Conservation (phyloP, 2,797 vertebrate genomes). For the Melanotaenia pygmaea region DNA sequence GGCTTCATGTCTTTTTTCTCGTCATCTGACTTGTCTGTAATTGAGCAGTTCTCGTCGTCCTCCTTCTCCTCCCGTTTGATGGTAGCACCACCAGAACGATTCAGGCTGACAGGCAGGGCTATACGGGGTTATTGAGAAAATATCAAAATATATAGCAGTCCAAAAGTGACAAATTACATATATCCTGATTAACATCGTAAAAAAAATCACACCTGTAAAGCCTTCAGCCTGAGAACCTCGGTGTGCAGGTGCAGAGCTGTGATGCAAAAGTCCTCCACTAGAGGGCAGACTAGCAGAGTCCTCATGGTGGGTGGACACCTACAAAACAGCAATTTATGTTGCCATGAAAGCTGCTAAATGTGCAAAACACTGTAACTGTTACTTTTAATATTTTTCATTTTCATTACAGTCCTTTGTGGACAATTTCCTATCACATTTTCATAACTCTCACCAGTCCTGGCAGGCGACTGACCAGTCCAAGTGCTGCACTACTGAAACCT, state of each 20-base stretch:
- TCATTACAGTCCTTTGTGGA: background rate
- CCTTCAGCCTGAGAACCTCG: constrained; percentile 76
- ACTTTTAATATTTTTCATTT: background rate
- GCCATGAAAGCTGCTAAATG: constrained; percentile 2
- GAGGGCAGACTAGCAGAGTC: constrained; percentile 84
- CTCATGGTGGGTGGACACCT: constrained; percentile 86
- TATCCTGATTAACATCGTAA: background rate
- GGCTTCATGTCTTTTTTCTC: constrained; percentile 92
- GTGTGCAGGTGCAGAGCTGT: constrained; percentile 81
- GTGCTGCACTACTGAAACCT: constrained; percentile 80
- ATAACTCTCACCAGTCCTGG: constrained; percentile 84
- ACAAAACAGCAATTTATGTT: constrained; percentile 20
- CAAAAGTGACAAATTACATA: background rate
- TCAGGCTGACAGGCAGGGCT: constrained; percentile 81
- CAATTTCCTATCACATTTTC: constrained; percentile 2
- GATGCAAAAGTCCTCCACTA: constrained; percentile 85
- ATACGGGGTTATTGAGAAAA: constrained; percentile 8
- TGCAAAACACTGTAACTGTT: background rate
- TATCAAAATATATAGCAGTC: background rate
- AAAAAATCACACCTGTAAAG: constrained; percentile 72
- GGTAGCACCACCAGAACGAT: constrained; percentile 75
- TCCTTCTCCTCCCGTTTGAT: constrained; percentile 95
- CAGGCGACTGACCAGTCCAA: constrained; percentile 86
- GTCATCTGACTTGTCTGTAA: constrained; percentile 91
- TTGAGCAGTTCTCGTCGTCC: constrained; percentile 90